A percentile compares a stretch with the other conserved stretches of the same genome.
phyloP scores from a whole-genome alignment of 2,113 vertebrate species.

The Gavia stellata region DNA sequence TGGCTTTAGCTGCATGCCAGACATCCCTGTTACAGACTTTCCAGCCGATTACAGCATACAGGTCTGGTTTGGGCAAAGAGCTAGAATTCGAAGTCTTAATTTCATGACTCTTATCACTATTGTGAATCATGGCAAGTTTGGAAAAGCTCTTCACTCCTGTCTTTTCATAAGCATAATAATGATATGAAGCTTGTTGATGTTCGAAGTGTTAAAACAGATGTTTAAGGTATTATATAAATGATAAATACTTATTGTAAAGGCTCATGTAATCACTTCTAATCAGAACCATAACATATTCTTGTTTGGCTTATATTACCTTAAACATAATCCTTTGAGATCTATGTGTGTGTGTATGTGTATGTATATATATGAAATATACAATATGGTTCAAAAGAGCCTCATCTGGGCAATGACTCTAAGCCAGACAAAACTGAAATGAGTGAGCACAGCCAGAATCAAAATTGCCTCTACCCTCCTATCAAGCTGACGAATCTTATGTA shows the following conservation, averaged over 20 bases:
- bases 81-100: background rate
- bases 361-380: background rate
- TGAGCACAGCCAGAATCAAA: background rate
- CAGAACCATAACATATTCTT: background rate
- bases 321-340: background rate
- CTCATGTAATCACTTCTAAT: background rate
- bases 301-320: background rate
- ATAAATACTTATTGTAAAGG: background rate
- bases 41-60: background rate
- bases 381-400: background rate
- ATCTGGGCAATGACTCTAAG: background rate
- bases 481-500: background rate
- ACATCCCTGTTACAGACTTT: background rate
- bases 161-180: background rate
- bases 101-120: background rate
- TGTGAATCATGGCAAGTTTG: background rate
- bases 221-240: background rate
- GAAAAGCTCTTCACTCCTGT: background rate
- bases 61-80: background rate
- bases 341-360: fast-evolving
- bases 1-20: background rate
- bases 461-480: background rate
- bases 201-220: background rate
- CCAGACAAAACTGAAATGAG: background rate
- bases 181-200: background rate